phyloP scores from a whole-genome alignment of 2,888 invertebrate species.

The Tenthredo livida region DNA sequence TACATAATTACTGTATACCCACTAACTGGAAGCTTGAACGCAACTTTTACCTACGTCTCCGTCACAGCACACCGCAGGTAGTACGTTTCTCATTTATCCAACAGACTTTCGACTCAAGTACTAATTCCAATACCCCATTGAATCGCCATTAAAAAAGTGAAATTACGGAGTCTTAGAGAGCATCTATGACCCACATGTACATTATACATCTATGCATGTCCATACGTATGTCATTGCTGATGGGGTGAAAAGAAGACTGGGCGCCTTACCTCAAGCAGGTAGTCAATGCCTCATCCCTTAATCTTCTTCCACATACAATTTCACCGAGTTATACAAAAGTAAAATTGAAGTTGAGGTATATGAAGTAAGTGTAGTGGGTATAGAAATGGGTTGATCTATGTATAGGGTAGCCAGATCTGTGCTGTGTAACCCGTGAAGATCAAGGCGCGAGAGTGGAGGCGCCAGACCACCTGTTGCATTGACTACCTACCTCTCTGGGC shows the following conservation, averaged over 20 bases:
- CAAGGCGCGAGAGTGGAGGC: constrained; percentile 55
- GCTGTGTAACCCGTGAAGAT: constrained; percentile 37
- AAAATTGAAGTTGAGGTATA: not conserved
- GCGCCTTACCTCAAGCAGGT: not conserved
- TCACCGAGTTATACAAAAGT: not conserved
- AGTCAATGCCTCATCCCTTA: not conserved
- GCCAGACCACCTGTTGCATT: constrained; percentile 73
- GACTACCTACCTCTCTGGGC: constrained; percentile 48
- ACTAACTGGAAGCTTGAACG: not conserved
- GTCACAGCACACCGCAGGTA: not conserved
- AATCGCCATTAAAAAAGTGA: not conserved
- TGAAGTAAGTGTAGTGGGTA: not conserved
- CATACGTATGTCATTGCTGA: not conserved
- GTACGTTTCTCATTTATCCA: not conserved
- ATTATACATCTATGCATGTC: not conserved
- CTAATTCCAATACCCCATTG: not conserved
- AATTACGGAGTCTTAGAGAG: not conserved
- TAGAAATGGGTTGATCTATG: not conserved
- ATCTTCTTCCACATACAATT: not conserved
- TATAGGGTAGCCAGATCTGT: not conserved
- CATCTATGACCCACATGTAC: not conserved
- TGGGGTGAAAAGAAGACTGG: not conserved
- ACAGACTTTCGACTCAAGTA: not conserved
- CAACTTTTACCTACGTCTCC: not conserved
- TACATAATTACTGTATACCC: constrained; percentile 3